Percentiles rank a stretch among this genome's conserved stretches.
phyloP scores from a whole-genome alignment of 2,888 invertebrate species.

The Dysmachus trigonus region DNA sequence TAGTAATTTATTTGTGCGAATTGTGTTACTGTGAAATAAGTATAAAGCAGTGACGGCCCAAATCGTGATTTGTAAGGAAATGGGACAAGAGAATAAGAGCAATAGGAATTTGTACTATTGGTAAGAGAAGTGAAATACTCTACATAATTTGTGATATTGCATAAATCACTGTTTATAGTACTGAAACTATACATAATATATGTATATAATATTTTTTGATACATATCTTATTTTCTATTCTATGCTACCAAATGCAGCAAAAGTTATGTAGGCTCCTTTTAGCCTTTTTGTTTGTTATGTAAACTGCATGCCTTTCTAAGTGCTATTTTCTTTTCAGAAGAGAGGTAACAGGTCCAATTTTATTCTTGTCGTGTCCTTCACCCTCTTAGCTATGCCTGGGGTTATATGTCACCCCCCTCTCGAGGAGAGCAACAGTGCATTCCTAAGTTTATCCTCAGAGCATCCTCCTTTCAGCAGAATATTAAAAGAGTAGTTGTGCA shows the following conservation, averaged over 20 bases:
- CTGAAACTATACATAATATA: not conserved
- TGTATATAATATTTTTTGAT: too few relatives aligned
- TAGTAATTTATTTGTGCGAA: not conserved
- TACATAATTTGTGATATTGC: not conserved
- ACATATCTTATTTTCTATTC: not conserved
- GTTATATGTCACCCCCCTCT: not conserved
- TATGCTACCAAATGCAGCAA: not conserved
- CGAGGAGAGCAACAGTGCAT: not conserved
- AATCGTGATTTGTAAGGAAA: not conserved
- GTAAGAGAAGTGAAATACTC: not conserved
- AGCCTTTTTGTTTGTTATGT: not conserved
- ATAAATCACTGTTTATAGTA: not conserved
- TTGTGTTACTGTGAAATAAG: not conserved
- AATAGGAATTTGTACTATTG: slow-evolving; percentile 1
- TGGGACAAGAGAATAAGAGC: not conserved
- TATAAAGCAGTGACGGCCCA: not conserved
- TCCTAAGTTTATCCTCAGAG: not conserved
- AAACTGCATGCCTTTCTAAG: not conserved
- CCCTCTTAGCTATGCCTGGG: not conserved
- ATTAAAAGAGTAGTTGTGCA: not conserved
- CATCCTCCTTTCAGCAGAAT: not conserved
- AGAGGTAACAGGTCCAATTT: not conserved
- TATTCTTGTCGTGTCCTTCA: not conserved
- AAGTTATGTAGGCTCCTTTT: not conserved
- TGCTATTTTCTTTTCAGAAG: not conserved